These are phyloP conservation scores for Sitobion miscanthi DNA, from an alignment of 1,140 invertebrate genomes.

Conservation along the genomic window DNA sequence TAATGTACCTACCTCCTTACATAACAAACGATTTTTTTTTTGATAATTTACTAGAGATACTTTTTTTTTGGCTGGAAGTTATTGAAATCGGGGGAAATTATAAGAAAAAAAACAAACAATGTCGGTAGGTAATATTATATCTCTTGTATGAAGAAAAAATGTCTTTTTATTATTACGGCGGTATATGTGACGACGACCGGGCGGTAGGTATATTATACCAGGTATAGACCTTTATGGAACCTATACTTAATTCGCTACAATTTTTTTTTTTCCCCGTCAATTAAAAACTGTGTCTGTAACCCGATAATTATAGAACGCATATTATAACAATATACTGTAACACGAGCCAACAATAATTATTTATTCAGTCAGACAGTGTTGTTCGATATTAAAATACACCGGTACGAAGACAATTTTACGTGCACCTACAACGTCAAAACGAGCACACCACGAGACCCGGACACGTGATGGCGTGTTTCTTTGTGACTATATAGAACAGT, in stretches of 20 bases:
- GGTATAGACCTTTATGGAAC: background rate
- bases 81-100: background rate
- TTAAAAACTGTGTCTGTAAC: slow-evolving; percentile 20
- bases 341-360: slow-evolving; percentile 19
- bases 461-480: background rate
- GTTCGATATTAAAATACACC: slow-evolving; percentile 9
- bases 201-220: background rate
- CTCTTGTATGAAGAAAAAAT: background rate
- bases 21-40: no score
- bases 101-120: background rate
- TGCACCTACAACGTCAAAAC: background rate
- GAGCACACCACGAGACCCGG: background rate
- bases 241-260: background rate
- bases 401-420: background rate
- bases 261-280: slow-evolving; percentile 5
- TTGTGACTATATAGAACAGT: background rate
- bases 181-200: background rate
- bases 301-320: slow-evolving; percentile 16
- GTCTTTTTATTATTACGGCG: background rate
- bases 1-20: background rate
- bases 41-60: background rate
- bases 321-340: background rate
- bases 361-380: background rate
- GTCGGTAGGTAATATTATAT: background rate
- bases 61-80: background rate